A percentile compares a stretch with the other conserved stretches of the same genome.
Evolutionary conservation across 2,888 invertebrate species (phyloP).

Genomic region (Hydroisotoma schaefferi): DNA sequence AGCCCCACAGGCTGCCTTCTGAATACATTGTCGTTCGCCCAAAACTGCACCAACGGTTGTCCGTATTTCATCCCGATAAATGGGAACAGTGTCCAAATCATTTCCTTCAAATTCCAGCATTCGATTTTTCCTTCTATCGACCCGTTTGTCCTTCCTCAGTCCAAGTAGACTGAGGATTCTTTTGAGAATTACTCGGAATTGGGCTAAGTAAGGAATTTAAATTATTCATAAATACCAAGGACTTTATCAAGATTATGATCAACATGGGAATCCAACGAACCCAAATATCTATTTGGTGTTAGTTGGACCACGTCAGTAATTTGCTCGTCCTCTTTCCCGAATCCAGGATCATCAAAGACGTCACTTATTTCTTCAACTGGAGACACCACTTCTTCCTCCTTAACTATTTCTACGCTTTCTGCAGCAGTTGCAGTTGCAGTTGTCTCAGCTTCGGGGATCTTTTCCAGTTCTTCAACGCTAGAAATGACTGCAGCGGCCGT

Average conservation of each 20-base stretch:
- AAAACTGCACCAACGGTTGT: conserved; percentile 45
- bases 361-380: background rate
- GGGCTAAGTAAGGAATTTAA: conserved; percentile 14
- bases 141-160: conserved; percentile 31
- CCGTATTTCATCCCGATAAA: conserved; percentile 39
- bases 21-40: conserved; percentile 44
- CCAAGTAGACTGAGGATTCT: conserved; percentile 39
- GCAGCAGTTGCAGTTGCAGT: background rate
- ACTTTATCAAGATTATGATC: no score
- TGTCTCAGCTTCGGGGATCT: conserved; percentile 8
- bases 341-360: no score
- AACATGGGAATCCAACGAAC: no score
- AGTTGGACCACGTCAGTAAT: no score
- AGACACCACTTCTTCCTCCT: background rate
- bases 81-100: conserved; percentile 21
- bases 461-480: conserved; percentile 14
- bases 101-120: conserved; percentile 27
- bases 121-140: conserved; percentile 32
- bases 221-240: no score
- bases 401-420: background rate
- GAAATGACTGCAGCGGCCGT: background rate
- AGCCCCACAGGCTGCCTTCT: conserved; percentile 42
- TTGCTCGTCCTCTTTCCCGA: no score
- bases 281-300: no score
- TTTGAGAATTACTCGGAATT: conserved; percentile 31